Base-by-base conservation (phyloP, 1,140 invertebrate species). In the Macrotrachela quadricornifera region DNA sequence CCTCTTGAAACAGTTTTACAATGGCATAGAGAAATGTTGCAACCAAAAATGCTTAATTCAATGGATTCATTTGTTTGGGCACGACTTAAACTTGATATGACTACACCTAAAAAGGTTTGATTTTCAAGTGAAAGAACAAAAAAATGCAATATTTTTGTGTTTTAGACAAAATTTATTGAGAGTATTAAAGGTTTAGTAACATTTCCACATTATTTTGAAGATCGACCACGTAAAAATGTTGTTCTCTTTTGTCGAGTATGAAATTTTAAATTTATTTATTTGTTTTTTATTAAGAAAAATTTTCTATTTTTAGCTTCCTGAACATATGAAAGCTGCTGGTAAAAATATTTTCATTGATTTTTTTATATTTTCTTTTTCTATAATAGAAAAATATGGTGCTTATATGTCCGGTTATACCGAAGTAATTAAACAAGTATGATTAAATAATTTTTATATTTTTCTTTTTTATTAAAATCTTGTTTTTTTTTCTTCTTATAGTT, bases 131-230 rank as follows among this genome's bases (percentile, higher is more conserved):
- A 42, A 42, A 8, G 1, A n/a, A 14, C 1, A 4, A 16, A 13
- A 17, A 13, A 37, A 30, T 30, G 21, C 2, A 30, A 30, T 30
- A 30, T 2, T 30, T 2, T 16, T 48, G 21, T 48, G 43, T 12
- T 15, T 10, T 37, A 54, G 53, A 49, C 14, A 2, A 54, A 49
- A 41, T 54, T 49, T 37, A n/a, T 49, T 17, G 53, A 49, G 3
- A 49, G 30, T 46, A 38, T 54, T 39, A 54, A 49, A 49, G 15
- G 47, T 30, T 39, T 13, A 0, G 30, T 54, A 36, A 49, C 30
- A 36, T 49, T 13, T 49, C 53, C 53, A 18, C 30, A 54, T 50
- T 54, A 46, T 50, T 54, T 54, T 43, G 42, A 44, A 15, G 53
- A 54, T 46, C 46, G 53, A 16, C 15, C 38, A 17, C 42, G 37